Conservation (phyloP, 2,888 invertebrate genomes). For the Lissonota sp. region DNA sequence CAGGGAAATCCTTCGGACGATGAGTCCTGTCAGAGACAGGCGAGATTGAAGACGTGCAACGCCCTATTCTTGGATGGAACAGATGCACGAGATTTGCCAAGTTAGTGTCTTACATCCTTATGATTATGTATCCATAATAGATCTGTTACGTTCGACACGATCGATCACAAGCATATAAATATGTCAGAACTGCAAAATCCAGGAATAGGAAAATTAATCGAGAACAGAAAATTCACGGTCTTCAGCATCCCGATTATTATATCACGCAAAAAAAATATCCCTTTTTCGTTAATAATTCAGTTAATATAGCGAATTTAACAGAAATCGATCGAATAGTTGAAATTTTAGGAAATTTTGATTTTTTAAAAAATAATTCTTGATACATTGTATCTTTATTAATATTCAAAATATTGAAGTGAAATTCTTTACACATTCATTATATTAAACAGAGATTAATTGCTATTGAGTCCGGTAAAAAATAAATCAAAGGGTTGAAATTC, state of each 20-base stretch:
- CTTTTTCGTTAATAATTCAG: neutral
- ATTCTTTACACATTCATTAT: too few relatives aligned
- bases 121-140: neutral
- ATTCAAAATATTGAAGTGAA: too few relatives aligned
- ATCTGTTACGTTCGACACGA: constrained; percentile 8
- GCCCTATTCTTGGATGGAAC: neutral
- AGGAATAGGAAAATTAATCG: constrained; percentile 13
- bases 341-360: too few relatives aligned
- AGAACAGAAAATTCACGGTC: constrained; percentile 19
- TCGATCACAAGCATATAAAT: constrained; percentile 29
- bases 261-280: neutral
- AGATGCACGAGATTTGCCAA: too few relatives aligned
- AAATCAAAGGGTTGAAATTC: too few relatives aligned
- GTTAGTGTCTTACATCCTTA: constrained; percentile 13
- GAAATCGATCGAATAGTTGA: too few relatives aligned
- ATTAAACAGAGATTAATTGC: too few relatives aligned
- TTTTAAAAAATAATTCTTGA: too few relatives aligned
- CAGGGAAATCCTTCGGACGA: constrained; percentile 45
- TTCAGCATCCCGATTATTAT: neutral
- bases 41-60: neutral
- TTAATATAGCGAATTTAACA: too few relatives aligned
- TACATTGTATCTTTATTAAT: too few relatives aligned
- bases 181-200: constrained; percentile 12
- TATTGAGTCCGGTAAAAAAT: too few relatives aligned
- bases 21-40: constrained; percentile 53